A percentile compares a stretch with the other conserved stretches of the same genome.
phyloP scores from a whole-genome alignment of 2,797 vertebrate species.

The Pachyuromys duprasi region DNA sequence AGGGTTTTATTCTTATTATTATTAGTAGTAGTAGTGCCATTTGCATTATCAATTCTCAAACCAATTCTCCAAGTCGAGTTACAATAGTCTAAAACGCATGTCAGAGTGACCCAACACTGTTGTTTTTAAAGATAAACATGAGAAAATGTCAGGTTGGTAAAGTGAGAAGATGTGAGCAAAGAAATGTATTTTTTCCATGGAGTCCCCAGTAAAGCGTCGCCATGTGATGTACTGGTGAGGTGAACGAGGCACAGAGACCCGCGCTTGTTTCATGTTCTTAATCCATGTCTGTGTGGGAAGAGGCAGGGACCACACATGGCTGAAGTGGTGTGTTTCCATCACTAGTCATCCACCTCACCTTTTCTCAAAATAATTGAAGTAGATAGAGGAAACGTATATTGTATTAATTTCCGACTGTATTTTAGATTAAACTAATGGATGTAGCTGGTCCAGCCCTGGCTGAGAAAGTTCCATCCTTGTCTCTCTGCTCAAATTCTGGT shows the following conservation, averaged over 20 bases:
- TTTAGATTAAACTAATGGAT: neutral
- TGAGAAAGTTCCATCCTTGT: neutral
- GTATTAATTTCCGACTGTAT: neutral
- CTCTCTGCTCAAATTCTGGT: neutral
- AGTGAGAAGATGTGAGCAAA: conserved; percentile 47
- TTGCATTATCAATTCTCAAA: conserved; percentile 46
- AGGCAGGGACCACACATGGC: neutral
- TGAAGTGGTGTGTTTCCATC: neutral
- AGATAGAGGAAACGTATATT: neutral
- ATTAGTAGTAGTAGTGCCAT: conserved; percentile 30
- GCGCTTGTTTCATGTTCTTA: neutral
- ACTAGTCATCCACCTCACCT: neutral
- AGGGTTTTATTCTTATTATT: conserved; percentile 43
- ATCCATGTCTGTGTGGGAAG: neutral
- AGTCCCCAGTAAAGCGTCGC: neutral
- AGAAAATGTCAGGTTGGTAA: conserved; percentile 37
- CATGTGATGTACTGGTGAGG: conserved; percentile 18
- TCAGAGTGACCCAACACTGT: conserved; percentile 57
- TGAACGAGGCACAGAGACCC: neutral
- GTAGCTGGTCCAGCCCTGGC: neutral
- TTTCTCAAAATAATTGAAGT: neutral
- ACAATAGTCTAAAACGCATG: conserved; percentile 60
- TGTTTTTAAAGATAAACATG: conserved; percentile 56
- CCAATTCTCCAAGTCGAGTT: conserved; percentile 66
- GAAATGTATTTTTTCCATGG: neutral